Base-by-base conservation (phyloP, 1,140 invertebrate species). In the Epicauta chinensis region DNA sequence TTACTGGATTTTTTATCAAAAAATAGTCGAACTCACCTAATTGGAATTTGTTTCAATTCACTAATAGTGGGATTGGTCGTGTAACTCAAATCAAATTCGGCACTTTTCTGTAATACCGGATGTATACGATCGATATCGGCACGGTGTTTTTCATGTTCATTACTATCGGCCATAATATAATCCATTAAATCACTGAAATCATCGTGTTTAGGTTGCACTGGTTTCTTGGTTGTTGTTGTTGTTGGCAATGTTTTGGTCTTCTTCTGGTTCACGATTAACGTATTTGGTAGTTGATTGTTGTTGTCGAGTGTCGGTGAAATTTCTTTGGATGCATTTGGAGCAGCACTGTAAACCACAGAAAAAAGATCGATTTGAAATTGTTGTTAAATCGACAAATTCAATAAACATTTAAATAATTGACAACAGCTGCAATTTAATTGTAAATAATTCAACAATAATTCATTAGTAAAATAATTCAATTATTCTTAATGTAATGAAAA, bases 41-140 rank as follows among this genome's bases (percentile, higher is more conserved):
- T 31, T 17, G 23, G 40, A 14, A 64, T 49, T 11, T 59, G 56
- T 42, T 80, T 80, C 64, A 87, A 63, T 43, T 85, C 78, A 0
- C 74, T 80, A 16, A 88, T 74, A 3, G 80, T 80, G 0, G 83
- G 84, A 68, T 86, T 82, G 40, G 77, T 71, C 0, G 65, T 75
- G 3, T 75, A 70, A 37, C 78, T 71, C 47, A 50, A 37, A 35
- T 62, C 63, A 2, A 52, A 55, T 36, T 77, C 73, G 14, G 73
- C 61, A 54, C 71, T 75, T 6, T 72, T 73, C 7, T 76, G 74
- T 2, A 82, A 72, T 1, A 82, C 74, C 3, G 60, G 43, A 51
- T 65, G 53, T 13, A 58, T 56, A 12, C 67, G 46, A 14, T 60
- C 63, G 2, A 67, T 49, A 17, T 67, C 63, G 9, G 57, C 35